Conservation (phyloP, 1,140 invertebrate genomes). For the Thaumetopoea pityocampa region DNA sequence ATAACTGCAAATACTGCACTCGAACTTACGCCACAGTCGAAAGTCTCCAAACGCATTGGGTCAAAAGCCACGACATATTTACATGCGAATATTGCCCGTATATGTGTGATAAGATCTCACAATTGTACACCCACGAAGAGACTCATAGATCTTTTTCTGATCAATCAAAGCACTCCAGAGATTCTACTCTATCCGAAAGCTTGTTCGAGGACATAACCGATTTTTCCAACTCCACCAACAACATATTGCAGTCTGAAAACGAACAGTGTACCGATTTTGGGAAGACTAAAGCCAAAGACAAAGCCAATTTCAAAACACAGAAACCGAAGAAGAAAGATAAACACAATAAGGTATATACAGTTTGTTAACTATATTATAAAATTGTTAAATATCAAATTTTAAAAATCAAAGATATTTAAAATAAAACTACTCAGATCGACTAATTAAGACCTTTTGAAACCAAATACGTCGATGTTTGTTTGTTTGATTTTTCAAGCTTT, state of each 20-base stretch:
- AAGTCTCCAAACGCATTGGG: conserved; percentile 41
- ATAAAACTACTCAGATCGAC: too few relatives aligned
- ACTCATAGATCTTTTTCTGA: conserved; percentile 18
- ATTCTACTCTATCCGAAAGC: conserved; percentile 17
- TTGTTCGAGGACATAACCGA: conserved; percentile 8
- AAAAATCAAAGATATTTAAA: too few relatives aligned
- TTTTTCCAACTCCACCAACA: conserved; percentile 1
- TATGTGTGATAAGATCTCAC: conserved; percentile 26
- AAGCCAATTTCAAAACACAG: conserved; percentile 44
- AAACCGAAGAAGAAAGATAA: conserved; percentile 30
- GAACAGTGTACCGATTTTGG: conserved; percentile 39
- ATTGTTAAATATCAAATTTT: too few relatives aligned
- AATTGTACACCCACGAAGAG: conserved; percentile 31
- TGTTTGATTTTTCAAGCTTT: too few relatives aligned
- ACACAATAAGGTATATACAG: conserved; percentile 42
- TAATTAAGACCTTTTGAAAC: too few relatives aligned
- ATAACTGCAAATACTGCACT: conserved; percentile 68
- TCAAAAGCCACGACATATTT: conserved; percentile 44
- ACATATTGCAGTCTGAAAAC: conserved; percentile 16
- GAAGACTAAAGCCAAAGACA: conserved; percentile 51
- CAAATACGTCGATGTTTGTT: too few relatives aligned
- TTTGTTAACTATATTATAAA: conserved; percentile 2
- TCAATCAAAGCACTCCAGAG: conserved; percentile 18
- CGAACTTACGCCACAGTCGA: conserved; percentile 40
- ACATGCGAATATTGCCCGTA: conserved; percentile 49